Base-by-base conservation (phyloP, 2,113 vertebrate species). In the Nannospalax galili region DNA sequence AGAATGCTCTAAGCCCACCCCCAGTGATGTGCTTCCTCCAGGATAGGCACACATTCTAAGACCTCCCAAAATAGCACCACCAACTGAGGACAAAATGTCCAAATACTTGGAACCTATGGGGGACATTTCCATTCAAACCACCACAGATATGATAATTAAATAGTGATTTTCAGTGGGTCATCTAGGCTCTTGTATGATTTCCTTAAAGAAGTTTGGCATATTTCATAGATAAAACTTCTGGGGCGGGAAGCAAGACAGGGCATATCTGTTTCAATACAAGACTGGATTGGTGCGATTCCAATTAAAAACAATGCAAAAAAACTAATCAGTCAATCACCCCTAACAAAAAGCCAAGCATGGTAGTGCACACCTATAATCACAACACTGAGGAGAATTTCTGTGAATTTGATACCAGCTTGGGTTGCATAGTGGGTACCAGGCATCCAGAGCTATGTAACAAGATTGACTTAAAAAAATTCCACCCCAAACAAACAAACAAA, bases 211-310 rank as follows among this genome's bases (percentile, higher is more conserved):
- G 19, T 73, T 75, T 86, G 60, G 15, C 37, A 58, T 92, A 37
- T 73, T 84, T 79, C 26, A 30, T 48, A 79, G 58, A 73, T 37
- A 60, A 73, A 73, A 40, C 8, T 86, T 9, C 7, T 40, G 52
- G 45, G 67, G 3, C 93, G 6, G 40, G 72, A 93, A 84, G 7
- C 22, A 82, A 82, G 72, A 74, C 22, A 85, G 42, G 56, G 12
- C n/a, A 67, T 45, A 24, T 28, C 40, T 69, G 9, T 75, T 75
- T 95, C 30, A 87, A 42, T 70, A 60, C 35, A 67, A 92, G 45
- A 17, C 11, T 80, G 4, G 48, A 45, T 75, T 94, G 78, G 30
- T n/a, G 80, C 69, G 77, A 92, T 92, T 92, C 64, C 52, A 92
- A 15, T 5, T 72, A 45, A 91, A 94, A 79, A 84, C 92, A 32